A percentile compares a stretch with the other conserved stretches of the same genome.
phyloP scores from a whole-genome alignment of 2,113 vertebrate species.

The Oncorhynchus clarkii region DNA sequence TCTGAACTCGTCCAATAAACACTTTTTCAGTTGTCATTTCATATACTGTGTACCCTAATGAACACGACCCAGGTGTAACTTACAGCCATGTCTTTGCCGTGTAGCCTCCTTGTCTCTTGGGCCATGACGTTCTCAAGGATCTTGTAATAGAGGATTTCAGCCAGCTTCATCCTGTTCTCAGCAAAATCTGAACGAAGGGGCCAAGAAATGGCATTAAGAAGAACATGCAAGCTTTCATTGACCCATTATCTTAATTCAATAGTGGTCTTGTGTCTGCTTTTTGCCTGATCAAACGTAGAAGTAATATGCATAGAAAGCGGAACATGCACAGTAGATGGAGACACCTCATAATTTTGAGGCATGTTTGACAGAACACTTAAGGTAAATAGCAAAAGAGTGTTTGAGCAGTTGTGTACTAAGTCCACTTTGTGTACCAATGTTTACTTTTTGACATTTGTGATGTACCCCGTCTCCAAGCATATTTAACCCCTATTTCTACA shows the following conservation, averaged over 20 bases:
- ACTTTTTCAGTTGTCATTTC: neutral
- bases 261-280: too few species aligned
- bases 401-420: too few species aligned
- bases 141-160: slow-evolving; percentile 96
- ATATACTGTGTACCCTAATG: neutral
- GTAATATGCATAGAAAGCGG: too few species aligned
- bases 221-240: too few species aligned
- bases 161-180: slow-evolving; percentile 89
- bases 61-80: slow-evolving; percentile 52
- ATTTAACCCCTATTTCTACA: neutral
- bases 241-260: too few species aligned
- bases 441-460: neutral
- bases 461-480: neutral
- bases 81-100: slow-evolving; percentile 95
- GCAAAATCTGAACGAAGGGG: slow-evolving; percentile 84
- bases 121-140: slow-evolving; percentile 90
- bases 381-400: too few species aligned
- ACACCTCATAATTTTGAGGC: too few species aligned
- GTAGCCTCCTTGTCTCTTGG: slow-evolving; percentile 86
- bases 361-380: too few species aligned
- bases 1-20: neutral
- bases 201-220: too few species aligned
- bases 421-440: too few species aligned
- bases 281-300: too few species aligned
- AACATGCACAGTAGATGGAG: too few species aligned